Base-by-base conservation (phyloP, 2,888 invertebrate species). In the Ctenicera cuprea region DNA sequence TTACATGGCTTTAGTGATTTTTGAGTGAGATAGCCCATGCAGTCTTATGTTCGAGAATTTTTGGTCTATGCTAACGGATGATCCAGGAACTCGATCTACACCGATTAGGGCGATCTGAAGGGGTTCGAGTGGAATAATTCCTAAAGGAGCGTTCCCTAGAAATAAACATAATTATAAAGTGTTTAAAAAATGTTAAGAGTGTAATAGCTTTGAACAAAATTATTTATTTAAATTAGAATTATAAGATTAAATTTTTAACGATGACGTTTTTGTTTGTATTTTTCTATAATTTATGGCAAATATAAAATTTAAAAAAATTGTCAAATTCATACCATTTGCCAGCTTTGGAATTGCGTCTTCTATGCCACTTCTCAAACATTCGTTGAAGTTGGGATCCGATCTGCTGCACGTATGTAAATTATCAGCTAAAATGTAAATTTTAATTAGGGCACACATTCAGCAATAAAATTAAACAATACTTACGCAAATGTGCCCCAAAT, bases 21-120 rank as follows among this genome's bases (percentile, higher is more conserved):
- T 86, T 3, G 90, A 88, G 74, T 88, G 86, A 0, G 92, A 91
- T 20, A 93, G 87, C 1, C 93, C 92, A 71, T 90, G 85, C 14
- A 93, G 85, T 74, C 90, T 88, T 72, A 93, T 88, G 82, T 92
- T 90, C 79, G 87, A 88, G 83, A 92, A 92, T 80, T 89, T 88
- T 85, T 93, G 93, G 9, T 89, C 86, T 64, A 93, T 86, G 77
- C 87, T 87, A 8, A 93, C 91, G 0, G 77, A 75, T 0, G 77
- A 75, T 1, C 90, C 90, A 0, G 87, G 86, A 37, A 90, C 90
- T 1, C 73, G 78, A 12, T 90, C 89, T 48, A 92, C 89, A 83
- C 89, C 88, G 76, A 92, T 88, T 70, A 88, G 86, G 45, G 90
- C 86, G 43, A 93, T 89, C 18, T 85, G 84, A 5, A 93, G 86